Evolutionary conservation across 1,140 invertebrate species (phyloP), one percentile per base, ranked within the genome.

Genomic region (Penaeus vannamei): DNA sequence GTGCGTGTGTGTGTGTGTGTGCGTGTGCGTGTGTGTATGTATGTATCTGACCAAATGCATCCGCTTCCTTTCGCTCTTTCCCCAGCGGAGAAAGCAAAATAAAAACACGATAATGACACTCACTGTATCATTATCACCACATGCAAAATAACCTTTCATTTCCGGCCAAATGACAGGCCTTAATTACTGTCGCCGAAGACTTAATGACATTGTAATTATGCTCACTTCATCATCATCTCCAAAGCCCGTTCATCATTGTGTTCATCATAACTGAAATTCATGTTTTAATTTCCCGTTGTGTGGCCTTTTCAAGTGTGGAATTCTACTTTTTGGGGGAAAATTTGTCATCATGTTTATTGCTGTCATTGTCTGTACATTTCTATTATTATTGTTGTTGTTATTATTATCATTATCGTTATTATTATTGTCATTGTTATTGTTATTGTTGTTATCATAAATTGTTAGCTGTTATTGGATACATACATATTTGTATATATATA

Each of bases 1-100:
- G 46, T 85, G 36, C n/a, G 36, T 85, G 20, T 42, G n/a, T 72
- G 42, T 85, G 42, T 72, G 42, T 85, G 66, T 76, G 66, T 85
- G 66, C 26, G 32, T 42, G 66, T 59, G 66, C 66, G 36, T 85
- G 62, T 85, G 64, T 85, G 64, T 85, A 36, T 85, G 59, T 69
- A 26, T 32, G 59, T 85, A n/a, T n/a, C n/a, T n/a, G n/a, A n/a
- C n/a, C n/a, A n/a, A n/a, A 26, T 64, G 29, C 42, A 12, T 80
- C n/a, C 42, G 29, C 14, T 14, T 23, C 8, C 23, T 8, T 32
- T 8, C 12, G 14, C 53, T 53, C 1, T 53, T 14, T 53, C 17
- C 12, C 10, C 53, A 53, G 1, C 17, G 14, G 10, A 53, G 53
- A 53, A 17, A 53, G 10, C 53, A 10, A 53, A 53, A 12, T 14